Evolutionary conservation across 2,888 invertebrate species (phyloP), one percentile per base, ranked within the genome.

Genomic region (Drosophila crucigera): DNA sequence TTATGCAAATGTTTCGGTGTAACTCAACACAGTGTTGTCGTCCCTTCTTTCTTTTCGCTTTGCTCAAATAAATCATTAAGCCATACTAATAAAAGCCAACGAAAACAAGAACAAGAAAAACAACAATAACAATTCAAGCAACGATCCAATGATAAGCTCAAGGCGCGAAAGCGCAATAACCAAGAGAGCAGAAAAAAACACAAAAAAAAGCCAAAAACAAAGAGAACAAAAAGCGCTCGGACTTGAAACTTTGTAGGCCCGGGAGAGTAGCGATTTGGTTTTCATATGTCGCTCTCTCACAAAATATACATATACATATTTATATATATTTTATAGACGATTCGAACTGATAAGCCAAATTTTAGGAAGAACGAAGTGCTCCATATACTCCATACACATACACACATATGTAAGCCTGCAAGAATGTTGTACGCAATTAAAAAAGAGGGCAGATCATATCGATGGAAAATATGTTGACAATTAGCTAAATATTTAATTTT

Each of bases 261-360:
- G 47, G 47, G 66, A 66, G 70, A 58, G 30, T 35, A 35, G 59
- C 39, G 65, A 39, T 43, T 64, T 66, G 43, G 31, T 35, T 35
- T 41, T 50, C 25, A 22, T 43, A 56, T 39, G 43, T 10, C 11
- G 47, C 43, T 41, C 67, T 61, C 69, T 59, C 37, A 30, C 19
- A 56, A 41, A 70, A 41, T 22, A 56, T 33, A 9, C 10, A 33
- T 9, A 16, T 22, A 16, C 16, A 39, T 25, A 25, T 19, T 7
- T 47, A 19, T 55, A 37, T 37, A 25, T 55, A 58, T 54, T 73
- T 64, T 53, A 49, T 71, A 50, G 52, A 52, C 37, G 49, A 55
- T 43, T 76, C 55, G 19, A 53, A 58, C 73, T 82, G 79, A 79
- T 79, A 81, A 79, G 69, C n/a, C 35, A 78, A 75, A 60, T 50